These are phyloP conservation scores for Papilio machaon DNA, from an alignment of 1,140 invertebrate species.

Conservation along the genomic window DNA sequence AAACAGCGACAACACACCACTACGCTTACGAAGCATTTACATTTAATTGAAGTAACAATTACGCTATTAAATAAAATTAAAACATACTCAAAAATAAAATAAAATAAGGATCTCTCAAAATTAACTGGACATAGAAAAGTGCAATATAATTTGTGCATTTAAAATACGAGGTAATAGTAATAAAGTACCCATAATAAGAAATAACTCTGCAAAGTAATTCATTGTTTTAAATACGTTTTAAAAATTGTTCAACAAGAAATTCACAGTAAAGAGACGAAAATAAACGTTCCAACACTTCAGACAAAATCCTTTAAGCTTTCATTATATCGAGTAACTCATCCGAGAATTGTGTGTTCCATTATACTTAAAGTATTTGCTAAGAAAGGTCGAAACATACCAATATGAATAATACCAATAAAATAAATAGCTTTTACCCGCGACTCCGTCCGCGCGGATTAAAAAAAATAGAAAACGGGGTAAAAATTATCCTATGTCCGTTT, in stretches of 20 bases:
- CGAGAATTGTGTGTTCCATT: constrained; percentile 51
- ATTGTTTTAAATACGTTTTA: not conserved
- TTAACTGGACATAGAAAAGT: too few relatives aligned
- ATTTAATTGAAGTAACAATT: constrained; percentile 37
- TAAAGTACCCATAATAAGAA: too few relatives aligned
- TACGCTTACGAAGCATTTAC: constrained; percentile 33
- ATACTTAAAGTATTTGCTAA: constrained; percentile 66
- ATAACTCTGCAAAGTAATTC: too few relatives aligned
- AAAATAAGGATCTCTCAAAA: constrained; percentile 6
- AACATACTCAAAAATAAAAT: not conserved
- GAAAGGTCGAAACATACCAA: constrained; percentile 44
- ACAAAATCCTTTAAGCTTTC: constrained; percentile 46
- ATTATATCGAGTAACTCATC: constrained; percentile 61
- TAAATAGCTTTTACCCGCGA: too few relatives aligned
- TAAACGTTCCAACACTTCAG: constrained; percentile 39
- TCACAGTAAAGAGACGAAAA: constrained; percentile 31
- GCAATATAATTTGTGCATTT: too few relatives aligned
- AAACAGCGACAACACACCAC: constrained; percentile 35
- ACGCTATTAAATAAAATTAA: not conserved
- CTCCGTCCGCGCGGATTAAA: too few relatives aligned
- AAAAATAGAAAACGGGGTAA: too few relatives aligned
- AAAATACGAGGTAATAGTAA: too few relatives aligned
- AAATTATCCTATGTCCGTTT: too few relatives aligned
- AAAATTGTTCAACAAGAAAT: constrained; percentile 2
- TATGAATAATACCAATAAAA: not conserved